These are phyloP conservation scores for Caenorhabditis japonica DNA, from an alignment of 2,888 invertebrate genomes.

Conservation along the genomic window DNA sequence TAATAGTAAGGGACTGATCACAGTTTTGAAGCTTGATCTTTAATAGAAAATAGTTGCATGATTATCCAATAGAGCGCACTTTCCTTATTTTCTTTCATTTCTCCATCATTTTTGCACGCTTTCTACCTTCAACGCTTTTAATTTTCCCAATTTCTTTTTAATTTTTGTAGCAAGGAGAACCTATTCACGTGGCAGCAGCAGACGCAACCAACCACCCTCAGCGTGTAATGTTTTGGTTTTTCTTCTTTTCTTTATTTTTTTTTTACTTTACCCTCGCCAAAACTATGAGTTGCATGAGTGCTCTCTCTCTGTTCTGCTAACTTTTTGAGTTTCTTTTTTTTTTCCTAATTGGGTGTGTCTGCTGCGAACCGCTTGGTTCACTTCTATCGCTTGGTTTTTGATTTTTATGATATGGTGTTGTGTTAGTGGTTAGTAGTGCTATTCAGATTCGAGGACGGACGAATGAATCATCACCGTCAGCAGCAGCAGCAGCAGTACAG, in stretches of 20 bases:
- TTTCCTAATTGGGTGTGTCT: conserved; percentile 28
- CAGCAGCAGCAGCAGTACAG: conserved; percentile 11
- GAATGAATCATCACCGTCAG: conserved; percentile 22
- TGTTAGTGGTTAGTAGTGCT: conserved; percentile 11
- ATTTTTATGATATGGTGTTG: too few relatives aligned
- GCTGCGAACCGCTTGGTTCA: conserved; percentile 19
- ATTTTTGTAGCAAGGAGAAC: conserved; percentile 66
- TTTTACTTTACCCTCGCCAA: conserved; percentile 14
- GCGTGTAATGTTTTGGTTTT: conserved; percentile 59
- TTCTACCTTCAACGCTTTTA: conserved; percentile 3
- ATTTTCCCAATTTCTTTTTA: not conserved
- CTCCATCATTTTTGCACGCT: conserved; percentile 3
- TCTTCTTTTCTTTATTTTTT: conserved; percentile 29
- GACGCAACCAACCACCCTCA: conserved; percentile 60
- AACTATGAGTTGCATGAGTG: conserved; percentile 36
- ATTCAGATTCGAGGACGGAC: conserved; percentile 36
- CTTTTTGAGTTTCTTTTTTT: not conserved
- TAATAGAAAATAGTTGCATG: too few relatives aligned
- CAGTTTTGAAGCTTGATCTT: too few relatives aligned
- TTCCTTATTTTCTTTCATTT: too few relatives aligned
- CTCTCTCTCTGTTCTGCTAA: conserved; percentile 47
- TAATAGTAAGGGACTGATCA: too few relatives aligned
- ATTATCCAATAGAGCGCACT: too few relatives aligned
- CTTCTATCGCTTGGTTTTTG: conserved; percentile 18
- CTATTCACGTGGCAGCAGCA: conserved; percentile 66